Evolutionary conservation across 2,113 vertebrate genomes (phyloP).

Genomic region (Laticauda colubrina): DNA sequence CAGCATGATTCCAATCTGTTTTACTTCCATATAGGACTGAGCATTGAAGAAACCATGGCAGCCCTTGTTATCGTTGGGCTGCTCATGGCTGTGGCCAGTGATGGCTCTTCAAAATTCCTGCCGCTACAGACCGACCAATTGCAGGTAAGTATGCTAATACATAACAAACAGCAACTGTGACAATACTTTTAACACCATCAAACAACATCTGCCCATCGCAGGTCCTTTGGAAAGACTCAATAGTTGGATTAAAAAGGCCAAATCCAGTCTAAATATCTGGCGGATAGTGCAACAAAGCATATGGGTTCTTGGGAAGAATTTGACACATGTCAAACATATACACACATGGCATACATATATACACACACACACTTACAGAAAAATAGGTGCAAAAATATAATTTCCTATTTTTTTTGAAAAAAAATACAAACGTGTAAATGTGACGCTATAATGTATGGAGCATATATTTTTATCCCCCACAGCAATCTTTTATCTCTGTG

Average conservation of each 20-base stretch:
- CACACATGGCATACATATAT: too few species aligned
- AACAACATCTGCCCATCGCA: not conserved
- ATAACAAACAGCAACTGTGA: too few species aligned
- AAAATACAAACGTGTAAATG: not conserved
- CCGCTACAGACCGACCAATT: too few species aligned
- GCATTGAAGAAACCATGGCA: too few species aligned
- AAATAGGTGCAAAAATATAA: not conserved
- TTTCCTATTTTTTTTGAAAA: not conserved
- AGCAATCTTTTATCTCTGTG: not conserved
- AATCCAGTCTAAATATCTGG: not conserved
- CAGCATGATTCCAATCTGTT: too few species aligned
- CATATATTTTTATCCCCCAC: not conserved
- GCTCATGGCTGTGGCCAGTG: too few species aligned
- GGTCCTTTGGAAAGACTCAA: not conserved
- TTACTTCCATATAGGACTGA: too few species aligned
- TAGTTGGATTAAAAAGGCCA: not conserved
- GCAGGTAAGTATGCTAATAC: too few species aligned
- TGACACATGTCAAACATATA: not conserved
- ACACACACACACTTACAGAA: not conserved
- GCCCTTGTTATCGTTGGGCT: too few species aligned
- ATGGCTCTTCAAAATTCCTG: too few species aligned
- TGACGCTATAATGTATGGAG: not conserved
- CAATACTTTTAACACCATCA: not conserved
- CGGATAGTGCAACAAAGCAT: not conserved
- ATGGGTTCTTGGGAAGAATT: not conserved